Evolutionary conservation across 2,797 vertebrate genomes (phyloP).

Genomic region (Sebastes matsubarae): DNA sequence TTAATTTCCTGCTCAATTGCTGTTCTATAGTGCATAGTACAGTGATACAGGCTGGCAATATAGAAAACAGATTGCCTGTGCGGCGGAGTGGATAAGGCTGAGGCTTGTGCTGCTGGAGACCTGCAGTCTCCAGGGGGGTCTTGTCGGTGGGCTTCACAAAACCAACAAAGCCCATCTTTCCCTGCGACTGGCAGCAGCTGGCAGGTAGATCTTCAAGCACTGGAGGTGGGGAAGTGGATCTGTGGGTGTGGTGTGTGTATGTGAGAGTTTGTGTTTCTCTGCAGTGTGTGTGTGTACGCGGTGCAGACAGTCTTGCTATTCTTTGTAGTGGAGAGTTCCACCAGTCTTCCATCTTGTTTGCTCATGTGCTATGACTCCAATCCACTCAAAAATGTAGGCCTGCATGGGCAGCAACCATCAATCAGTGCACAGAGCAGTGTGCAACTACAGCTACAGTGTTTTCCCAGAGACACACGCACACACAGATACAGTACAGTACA

Average conservation of each 20-base stretch:
- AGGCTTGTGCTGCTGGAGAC: slow-evolving; percentile 84
- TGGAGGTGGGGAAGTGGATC: slow-evolving; percentile 75
- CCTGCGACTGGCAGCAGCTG: slow-evolving; percentile 87
- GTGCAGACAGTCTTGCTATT: slow-evolving; percentile 59
- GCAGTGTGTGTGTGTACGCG: slow-evolving; percentile 49
- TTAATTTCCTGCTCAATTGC: slow-evolving; percentile 92
- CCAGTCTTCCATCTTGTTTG: slow-evolving; percentile 74
- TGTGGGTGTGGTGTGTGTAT: slow-evolving; percentile 68
- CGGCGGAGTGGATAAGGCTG: slow-evolving; percentile 85
- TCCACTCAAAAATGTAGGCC: slow-evolving; percentile 74
- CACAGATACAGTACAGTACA: neutral
- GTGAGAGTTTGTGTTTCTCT: slow-evolving; percentile 24
- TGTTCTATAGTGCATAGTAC: slow-evolving; percentile 91
- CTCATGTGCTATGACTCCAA: slow-evolving; percentile 77
- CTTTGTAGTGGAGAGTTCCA: slow-evolving; percentile 80
- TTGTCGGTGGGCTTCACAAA: slow-evolving; percentile 88
- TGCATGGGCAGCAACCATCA: slow-evolving; percentile 77
- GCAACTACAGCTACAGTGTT: slow-evolving; percentile 60
- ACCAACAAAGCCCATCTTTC: slow-evolving; percentile 89
- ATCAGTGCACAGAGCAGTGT: slow-evolving; percentile 69
- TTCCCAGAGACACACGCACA: slow-evolving; percentile 39
- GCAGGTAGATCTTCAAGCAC: slow-evolving; percentile 82
- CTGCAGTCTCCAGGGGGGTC: slow-evolving; percentile 84
- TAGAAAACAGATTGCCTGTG: slow-evolving; percentile 91
- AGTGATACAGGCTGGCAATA: slow-evolving; percentile 88